Conservation (phyloP, 2,113 vertebrate species). For the Callipepla squamata region DNA sequence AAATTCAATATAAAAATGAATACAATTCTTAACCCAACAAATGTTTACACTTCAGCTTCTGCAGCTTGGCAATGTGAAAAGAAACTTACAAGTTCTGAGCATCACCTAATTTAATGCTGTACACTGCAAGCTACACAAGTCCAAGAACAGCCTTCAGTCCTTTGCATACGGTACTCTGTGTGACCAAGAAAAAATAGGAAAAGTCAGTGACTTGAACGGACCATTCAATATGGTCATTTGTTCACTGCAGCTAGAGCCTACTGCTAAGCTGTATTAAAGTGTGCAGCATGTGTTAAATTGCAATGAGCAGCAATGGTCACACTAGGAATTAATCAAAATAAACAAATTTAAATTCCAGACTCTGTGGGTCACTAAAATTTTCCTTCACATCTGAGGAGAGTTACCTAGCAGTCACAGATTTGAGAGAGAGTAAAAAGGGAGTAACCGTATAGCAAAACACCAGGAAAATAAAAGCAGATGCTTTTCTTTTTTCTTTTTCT, state of each 20-base stretch:
- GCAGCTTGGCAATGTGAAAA: background rate
- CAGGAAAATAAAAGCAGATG: background rate
- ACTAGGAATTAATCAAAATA: conserved; percentile 49
- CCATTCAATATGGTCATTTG: conserved; percentile 18
- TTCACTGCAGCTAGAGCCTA: background rate
- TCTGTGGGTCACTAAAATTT: conserved; percentile 31
- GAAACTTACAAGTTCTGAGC: background rate
- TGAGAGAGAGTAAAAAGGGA: background rate
- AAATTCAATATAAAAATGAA: background rate
- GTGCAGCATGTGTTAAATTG: conserved; percentile 60
- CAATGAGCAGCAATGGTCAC: conserved; percentile 36
- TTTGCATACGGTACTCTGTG: background rate
- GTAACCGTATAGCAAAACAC: background rate
- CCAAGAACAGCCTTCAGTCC: background rate
- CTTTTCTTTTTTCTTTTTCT: background rate
- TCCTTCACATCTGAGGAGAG: background rate
- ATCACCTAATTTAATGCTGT: background rate
- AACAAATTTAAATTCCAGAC: conserved; percentile 36
- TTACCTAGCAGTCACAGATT: background rate
- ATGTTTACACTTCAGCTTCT: background rate
- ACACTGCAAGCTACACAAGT: background rate
- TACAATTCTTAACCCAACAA: background rate
- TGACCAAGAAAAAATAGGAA: background rate
- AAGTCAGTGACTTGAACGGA: conserved; percentile 32
- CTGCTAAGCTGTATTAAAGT: conserved; percentile 9